Conservation (phyloP, 2,888 invertebrate genomes). For the Leistus spinibarbis region DNA sequence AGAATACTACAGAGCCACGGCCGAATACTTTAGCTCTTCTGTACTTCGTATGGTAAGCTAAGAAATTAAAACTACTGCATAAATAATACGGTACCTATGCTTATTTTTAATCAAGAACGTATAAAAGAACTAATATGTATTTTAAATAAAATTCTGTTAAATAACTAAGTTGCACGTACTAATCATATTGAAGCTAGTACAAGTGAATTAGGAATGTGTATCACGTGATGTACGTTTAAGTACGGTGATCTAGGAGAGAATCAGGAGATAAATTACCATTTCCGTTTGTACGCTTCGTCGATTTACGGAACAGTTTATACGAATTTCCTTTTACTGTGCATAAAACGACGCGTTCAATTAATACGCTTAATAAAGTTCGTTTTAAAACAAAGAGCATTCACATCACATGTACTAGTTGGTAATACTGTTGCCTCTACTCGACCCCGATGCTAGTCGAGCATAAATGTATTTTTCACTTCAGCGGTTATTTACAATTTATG, state of each 20-base stretch:
- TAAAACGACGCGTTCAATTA: conserved; percentile 16
- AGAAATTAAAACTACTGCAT: too few relatives aligned
- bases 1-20: too few relatives aligned
- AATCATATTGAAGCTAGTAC: not conserved
- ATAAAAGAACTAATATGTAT: too few relatives aligned
- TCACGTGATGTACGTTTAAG: not conserved
- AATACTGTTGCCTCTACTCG: not conserved
- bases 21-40: too few relatives aligned
- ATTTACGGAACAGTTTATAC: not conserved
- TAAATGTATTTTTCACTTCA: conserved; percentile 18
- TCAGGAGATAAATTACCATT: not conserved
- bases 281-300: not conserved
- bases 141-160: not conserved
- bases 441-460: not conserved
- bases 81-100: too few relatives aligned
- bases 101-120: too few relatives aligned
- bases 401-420: conserved; percentile 2
- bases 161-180: not conserved
- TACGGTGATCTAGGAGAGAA: not conserved
- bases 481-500: conserved; percentile 7
- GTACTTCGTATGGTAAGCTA: too few relatives aligned
- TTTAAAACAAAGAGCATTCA: not conserved
- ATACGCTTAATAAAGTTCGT: conserved; percentile 8
- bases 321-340: conserved; percentile 10
- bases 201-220: not conserved